Base-by-base conservation (phyloP, 2,888 invertebrate species). In the Tinea trinotella region DNA sequence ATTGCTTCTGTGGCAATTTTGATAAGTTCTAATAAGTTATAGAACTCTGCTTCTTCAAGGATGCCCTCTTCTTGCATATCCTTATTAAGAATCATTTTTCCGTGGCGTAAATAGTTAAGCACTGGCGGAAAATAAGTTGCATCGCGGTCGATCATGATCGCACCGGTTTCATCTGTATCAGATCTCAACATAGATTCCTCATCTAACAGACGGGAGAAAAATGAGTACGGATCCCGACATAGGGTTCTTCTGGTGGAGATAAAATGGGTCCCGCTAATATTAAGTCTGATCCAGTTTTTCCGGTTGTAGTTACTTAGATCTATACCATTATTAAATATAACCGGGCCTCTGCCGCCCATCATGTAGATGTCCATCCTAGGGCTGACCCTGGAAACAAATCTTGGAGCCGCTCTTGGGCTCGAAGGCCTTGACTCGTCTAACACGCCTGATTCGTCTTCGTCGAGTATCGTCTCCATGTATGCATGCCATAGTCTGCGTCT, bases 1-100 rank as follows among this genome's bases (percentile, higher is more conserved):
- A 40, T 24, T 5, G 6, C 6, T 9, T 24, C 24, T 9, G 5
- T 24, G 6, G 9, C 13, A 3, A 4, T 15, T 13, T 7, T 4
- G 2, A 40, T 40, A 3, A 40, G 12, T 40, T 40, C 40, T 6
- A 2, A 1, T n/a, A 40, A 2, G 13, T 40, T 40, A 40, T 40
- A 40, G 13, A 40, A 40, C 13, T 40, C 40, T 13, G 40, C 40
- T 7, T 40, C 40, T 40, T 40, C 40, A 6, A 40, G n/a, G n/a
- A 40, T 5, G 6, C 40, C 40, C 15, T 40, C 40, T 7, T 40
- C 40, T 15, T 13, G 6, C 40, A 40, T 40, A 13, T 40, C 40
- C 6, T n/a, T 7, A 7, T 40, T 40, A 5, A 40, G 7, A 3
- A 40, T 13, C n/a, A 40, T 3, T 7, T 40, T 40, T 2, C 40